A percentile compares a stretch with the other conserved stretches of the same genome.
phyloP scores from a whole-genome alignment of 2,113 vertebrate genomes.

The Rhinoderma darwinii region DNA sequence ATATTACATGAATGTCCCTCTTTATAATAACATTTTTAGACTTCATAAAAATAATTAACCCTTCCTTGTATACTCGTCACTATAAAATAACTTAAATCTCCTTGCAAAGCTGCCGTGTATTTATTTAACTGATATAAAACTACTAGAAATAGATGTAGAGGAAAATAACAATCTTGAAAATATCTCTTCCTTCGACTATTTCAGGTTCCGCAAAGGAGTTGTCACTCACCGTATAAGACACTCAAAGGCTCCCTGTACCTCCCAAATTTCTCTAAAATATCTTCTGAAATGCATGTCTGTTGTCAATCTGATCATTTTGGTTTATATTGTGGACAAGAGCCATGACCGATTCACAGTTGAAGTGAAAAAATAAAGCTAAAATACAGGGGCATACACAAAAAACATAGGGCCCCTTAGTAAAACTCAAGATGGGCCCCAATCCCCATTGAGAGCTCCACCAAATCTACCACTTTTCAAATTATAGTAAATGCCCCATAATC shows the following conservation, averaged over 20 bases:
- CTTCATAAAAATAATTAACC: slow-evolving; percentile 46
- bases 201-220: background rate
- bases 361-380: background rate
- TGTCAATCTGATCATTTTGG: background rate
- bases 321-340: background rate
- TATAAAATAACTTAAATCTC: slow-evolving; percentile 55
- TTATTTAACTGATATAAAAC: slow-evolving; percentile 17
- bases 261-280: background rate
- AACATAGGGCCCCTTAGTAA: background rate
- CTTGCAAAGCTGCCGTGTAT: slow-evolving; percentile 23
- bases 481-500: too few relatives aligned
- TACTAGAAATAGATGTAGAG: slow-evolving; percentile 15
- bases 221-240: background rate
- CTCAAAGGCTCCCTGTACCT: background rate
- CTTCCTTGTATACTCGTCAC: background rate
- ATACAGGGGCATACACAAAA: background rate
- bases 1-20: background rate
- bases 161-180: slow-evolving; percentile 30
- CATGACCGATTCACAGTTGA: background rate
- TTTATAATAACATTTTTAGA: slow-evolving; percentile 37
- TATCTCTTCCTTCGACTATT: background rate
- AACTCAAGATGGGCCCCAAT: background rate
- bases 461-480: too few relatives aligned
- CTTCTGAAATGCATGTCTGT: background rate
- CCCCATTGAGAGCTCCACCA: background rate